Conservation (phyloP, 2,113 vertebrate genomes). For the Phodopus roborovskii region DNA sequence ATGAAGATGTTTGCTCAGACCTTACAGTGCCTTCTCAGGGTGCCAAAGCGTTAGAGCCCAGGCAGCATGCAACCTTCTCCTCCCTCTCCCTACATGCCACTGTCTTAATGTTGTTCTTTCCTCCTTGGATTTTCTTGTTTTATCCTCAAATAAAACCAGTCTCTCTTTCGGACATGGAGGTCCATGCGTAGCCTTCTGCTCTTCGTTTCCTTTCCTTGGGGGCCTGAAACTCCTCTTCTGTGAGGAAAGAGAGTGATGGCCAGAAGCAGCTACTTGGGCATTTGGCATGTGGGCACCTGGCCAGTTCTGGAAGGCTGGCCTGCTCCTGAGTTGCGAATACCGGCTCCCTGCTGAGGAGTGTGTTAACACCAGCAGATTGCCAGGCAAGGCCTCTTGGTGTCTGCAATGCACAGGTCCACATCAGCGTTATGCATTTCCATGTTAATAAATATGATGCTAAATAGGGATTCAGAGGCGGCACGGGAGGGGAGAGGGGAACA, state of each 20-base stretch:
- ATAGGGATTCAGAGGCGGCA: constrained; percentile 46
- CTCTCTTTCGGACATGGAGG: constrained; percentile 42
- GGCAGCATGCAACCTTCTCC: neutral
- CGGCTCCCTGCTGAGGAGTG: constrained; percentile 65
- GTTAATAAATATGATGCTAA: constrained; percentile 77
- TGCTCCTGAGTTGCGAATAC: constrained; percentile 48
- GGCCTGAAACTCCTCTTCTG: neutral
- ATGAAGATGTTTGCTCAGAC: neutral
- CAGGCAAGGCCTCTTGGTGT: constrained; percentile 69
- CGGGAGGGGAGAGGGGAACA: neutral
- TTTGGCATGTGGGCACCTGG: constrained; percentile 10
- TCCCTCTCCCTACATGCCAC: neutral
- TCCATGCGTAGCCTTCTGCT: neutral
- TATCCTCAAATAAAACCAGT: constrained; percentile 13
- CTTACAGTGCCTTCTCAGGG: neutral
- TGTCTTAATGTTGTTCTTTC: neutral
- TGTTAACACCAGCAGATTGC: constrained; percentile 68
- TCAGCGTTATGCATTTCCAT: constrained; percentile 67
- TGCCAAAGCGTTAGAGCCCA: neutral
- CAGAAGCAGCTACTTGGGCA: neutral
- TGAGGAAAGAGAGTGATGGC: neutral
- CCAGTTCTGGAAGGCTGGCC: constrained; percentile 62
- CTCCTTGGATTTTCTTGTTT: constrained; percentile 29
- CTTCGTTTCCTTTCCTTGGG: neutral
- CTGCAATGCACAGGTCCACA: constrained; percentile 71